Percentiles rank a stretch among this genome's conserved stretches.
Evolutionary conservation across 2,797 vertebrate genomes (phyloP).

Genomic region (Stomatorhinus walkeri): DNA sequence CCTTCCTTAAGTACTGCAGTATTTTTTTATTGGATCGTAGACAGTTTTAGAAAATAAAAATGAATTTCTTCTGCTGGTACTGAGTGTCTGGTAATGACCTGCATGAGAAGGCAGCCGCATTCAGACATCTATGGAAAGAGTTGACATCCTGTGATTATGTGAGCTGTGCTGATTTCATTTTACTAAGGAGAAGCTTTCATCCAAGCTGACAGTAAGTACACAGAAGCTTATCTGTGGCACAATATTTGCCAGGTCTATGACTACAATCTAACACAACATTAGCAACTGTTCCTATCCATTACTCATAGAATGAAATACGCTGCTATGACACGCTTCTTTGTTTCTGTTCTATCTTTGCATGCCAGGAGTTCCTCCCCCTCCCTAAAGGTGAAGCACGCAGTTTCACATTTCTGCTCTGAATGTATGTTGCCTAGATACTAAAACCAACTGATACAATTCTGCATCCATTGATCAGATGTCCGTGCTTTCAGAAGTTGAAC

Average conservation of each 20-base stretch:
- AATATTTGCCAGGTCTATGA: conserved; percentile 2
- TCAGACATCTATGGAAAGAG: background rate
- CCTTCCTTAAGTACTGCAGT: background rate
- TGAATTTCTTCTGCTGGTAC: background rate
- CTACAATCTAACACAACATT: conserved; percentile 6
- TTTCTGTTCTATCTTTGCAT: background rate
- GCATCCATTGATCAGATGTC: conserved; percentile 26
- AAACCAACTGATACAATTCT: conserved; percentile 10
- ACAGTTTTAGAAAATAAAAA: background rate
- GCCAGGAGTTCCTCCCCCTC: background rate
- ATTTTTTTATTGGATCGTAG: background rate
- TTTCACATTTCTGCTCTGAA: conserved; percentile 3
- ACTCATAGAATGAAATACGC: background rate
- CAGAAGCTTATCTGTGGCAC: background rate
- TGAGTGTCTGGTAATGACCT: background rate
- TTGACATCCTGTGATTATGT: background rate
- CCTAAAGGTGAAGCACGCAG: background rate
- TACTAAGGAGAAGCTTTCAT: background rate
- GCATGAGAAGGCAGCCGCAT: background rate
- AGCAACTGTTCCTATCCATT: conserved; percentile 3
- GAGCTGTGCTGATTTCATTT: background rate
- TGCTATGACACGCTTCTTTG: background rate
- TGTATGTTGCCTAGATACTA: conserved; percentile 35
- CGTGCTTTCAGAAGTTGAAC: background rate
- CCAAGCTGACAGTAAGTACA: background rate